These are phyloP conservation scores for Myrmecobius fasciatus DNA, from an alignment of 2,113 vertebrate species.

Conservation along the genomic window DNA sequence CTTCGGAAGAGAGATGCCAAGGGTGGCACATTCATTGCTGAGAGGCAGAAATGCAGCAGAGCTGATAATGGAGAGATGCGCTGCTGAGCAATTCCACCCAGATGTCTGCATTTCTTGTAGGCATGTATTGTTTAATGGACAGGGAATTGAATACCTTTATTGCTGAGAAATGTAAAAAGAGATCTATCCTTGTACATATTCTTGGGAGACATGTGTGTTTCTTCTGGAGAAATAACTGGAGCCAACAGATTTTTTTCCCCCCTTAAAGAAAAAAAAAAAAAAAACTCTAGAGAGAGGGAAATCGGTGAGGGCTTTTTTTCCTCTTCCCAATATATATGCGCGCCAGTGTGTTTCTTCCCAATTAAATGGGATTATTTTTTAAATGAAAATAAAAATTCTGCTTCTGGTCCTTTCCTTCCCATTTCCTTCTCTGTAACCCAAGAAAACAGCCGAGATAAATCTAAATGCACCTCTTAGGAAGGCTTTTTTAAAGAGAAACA, in stretches of 20 bases:
- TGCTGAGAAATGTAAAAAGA: constrained; percentile 64
- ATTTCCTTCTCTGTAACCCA: constrained; percentile 57
- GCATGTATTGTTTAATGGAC: constrained; percentile 62
- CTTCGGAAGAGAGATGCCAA: constrained; percentile 71
- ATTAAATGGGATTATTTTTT: constrained; percentile 65
- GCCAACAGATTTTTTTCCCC: constrained; percentile 62
- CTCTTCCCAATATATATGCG: constrained; percentile 72
- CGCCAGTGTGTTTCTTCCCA: constrained; percentile 32
- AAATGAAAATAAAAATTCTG: constrained; percentile 62
- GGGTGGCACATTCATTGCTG: constrained; percentile 71
- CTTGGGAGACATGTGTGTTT: constrained; percentile 28
- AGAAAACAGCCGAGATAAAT: constrained; percentile 54
- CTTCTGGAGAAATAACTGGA: constrained; percentile 60
- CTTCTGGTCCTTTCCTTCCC: constrained; percentile 46
- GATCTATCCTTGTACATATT: constrained; percentile 44
- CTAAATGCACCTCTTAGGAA: constrained; percentile 57
- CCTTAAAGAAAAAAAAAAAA: constrained; percentile 38
- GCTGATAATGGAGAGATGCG: constrained; percentile 60
- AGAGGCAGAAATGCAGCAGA: constrained; percentile 75
- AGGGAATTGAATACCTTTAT: constrained; percentile 66
- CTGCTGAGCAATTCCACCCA: constrained; percentile 68
- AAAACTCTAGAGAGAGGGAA: constrained; percentile 71
- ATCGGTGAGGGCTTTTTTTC: constrained; percentile 67
- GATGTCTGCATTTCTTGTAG: constrained; percentile 61
- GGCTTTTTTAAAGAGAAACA: constrained; percentile 57